Evolutionary conservation across 2,113 vertebrate species (phyloP).

Genomic region (Gymnarchus niloticus): DNA sequence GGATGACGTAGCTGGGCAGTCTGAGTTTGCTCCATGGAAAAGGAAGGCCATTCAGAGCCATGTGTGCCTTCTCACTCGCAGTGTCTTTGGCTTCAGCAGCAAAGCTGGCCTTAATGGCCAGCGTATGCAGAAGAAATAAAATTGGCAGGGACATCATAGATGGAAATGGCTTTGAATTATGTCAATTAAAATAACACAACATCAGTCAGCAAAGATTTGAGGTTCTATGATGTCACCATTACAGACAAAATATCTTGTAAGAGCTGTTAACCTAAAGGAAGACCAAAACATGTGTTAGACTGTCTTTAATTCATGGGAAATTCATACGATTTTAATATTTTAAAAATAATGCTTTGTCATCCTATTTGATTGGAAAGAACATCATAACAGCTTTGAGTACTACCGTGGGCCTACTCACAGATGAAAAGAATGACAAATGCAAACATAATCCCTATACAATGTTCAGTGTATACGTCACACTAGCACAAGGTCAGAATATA

Average conservation of each 20-base stretch:
- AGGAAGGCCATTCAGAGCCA: conserved; percentile 49
- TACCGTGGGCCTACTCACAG: background rate
- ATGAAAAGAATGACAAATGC: background rate
- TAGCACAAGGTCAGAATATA: conserved; percentile 22
- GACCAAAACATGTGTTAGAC: background rate
- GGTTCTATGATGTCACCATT: background rate
- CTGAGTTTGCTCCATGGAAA: conserved; percentile 68
- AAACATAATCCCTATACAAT: background rate
- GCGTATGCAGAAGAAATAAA: conserved; percentile 40
- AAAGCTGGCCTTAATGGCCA: conserved; percentile 34
- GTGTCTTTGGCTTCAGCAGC: conserved; percentile 28
- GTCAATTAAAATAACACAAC: background rate
- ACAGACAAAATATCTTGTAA: background rate
- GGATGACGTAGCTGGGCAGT: conserved; percentile 64
- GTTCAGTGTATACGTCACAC: conserved; percentile 1
- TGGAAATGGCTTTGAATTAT: conserved; percentile 26
- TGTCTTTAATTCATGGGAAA: background rate
- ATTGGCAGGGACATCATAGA: conserved; percentile 43
- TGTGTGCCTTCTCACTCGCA: conserved; percentile 34
- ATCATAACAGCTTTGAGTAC: background rate
- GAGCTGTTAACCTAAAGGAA: background rate
- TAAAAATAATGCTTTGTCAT: too few species aligned
- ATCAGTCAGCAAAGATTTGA: background rate
- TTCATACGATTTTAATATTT: too few species aligned
- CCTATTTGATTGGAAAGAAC: background rate